These are phyloP conservation scores for Hartigia nigra DNA, from an alignment of 2,888 invertebrate species.

Conservation along the genomic window DNA sequence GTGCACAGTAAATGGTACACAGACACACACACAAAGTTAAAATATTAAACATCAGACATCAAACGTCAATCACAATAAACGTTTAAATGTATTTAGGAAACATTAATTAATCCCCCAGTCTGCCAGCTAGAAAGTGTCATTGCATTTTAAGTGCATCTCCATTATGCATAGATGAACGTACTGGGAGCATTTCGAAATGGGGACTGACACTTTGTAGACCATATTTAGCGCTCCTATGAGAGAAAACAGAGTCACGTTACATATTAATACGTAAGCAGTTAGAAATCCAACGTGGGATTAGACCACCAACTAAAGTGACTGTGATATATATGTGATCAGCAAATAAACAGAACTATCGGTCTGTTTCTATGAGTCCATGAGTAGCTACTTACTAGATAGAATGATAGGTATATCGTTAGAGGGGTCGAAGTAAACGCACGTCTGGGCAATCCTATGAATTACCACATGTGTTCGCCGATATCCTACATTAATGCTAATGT, in stretches of 20 bases:
- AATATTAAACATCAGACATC: neutral
- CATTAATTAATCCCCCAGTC: neutral
- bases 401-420: neutral
- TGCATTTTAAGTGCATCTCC: neutral
- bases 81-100: neutral
- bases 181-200: slow-evolving; percentile 21
- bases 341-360: neutral
- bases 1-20: neutral
- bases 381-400: neutral
- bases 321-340: too few species aligned
- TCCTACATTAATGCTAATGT: slow-evolving; percentile 58
- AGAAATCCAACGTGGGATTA: neutral
- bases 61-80: neutral
- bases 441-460: slow-evolving; percentile 48
- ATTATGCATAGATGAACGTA: neutral
- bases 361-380: neutral
- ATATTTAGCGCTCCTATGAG: slow-evolving; percentile 24
- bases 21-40: neutral
- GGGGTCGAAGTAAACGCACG: neutral
- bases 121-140: neutral
- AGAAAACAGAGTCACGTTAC: slow-evolving; percentile 23
- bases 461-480: slow-evolving; percentile 55
- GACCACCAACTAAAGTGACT: neutral
- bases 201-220: slow-evolving; percentile 24
- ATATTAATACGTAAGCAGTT: slow-evolving; percentile 34